A percentile compares a stretch with the other conserved stretches of the same genome.
Conservation (phyloP, 2,113 vertebrate species). For the Bolborhynchus lineola region DNA sequence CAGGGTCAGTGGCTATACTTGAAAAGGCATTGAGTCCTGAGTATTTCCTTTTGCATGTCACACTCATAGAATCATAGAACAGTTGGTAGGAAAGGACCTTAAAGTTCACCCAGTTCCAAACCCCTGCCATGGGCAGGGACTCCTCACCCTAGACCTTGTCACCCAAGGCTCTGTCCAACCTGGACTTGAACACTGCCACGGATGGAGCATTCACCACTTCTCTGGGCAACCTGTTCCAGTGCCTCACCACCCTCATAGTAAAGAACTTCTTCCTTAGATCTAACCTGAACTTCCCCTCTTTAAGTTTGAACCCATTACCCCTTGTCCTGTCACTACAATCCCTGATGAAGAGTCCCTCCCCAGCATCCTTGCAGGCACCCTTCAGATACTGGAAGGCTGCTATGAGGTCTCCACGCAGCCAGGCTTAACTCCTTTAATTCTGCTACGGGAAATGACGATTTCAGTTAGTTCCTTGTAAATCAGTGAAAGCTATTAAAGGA, state of each 20-base stretch:
- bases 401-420: neutral
- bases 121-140: neutral
- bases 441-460: neutral
- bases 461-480: neutral
- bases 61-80: neutral
- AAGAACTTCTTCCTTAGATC: neutral
- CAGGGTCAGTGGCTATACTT: neutral
- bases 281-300: neutral
- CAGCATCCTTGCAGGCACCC: neutral
- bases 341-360: neutral
- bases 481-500: neutral
- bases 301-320: neutral
- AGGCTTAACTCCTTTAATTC: neutral
- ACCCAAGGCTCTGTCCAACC: neutral
- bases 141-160: neutral
- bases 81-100: neutral
- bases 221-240: neutral
- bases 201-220: neutral
- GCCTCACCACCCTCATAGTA: neutral
- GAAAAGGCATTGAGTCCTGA: neutral
- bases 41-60: neutral
- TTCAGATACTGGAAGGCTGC: neutral
- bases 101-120: neutral
- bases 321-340: neutral
- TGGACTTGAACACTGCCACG: neutral